Evolutionary conservation across 2,113 vertebrate genomes (phyloP), one percentile per base, ranked within the genome.

Genomic region (Todiramphus saurophagus): DNA sequence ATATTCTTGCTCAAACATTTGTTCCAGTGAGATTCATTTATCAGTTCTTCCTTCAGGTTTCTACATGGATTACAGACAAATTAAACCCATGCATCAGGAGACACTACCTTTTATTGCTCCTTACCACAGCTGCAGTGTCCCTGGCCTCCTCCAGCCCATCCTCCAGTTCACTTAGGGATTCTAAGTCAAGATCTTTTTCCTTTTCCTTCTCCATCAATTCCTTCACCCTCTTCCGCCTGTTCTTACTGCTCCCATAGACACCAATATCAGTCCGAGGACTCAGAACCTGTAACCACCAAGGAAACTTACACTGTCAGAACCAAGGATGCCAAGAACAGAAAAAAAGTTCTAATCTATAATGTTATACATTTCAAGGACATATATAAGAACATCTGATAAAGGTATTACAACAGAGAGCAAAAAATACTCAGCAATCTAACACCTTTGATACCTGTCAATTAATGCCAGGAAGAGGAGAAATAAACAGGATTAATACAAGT

Each of bases 181-280:
- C 99, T 76, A 99, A 96, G 76, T 99, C 99, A 37, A 99, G 98
- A 72, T 99, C 99, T n/a, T 99, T 98, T 93, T 99, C 99, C 87
- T 98, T 98, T 90, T 98, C 98, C 94, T 99, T 99, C 97, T 99
- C 99, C 98, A 99, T 97, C 60, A 99, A 89, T 97, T 99, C 99
- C 88, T 99, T 99, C 5, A 98, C 99, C 44, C 99, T 99, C 97
- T 98, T 99, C 68, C 99, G 95, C 87, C 99, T 99, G 51, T 98
- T 99, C 96, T 99, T 99, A 87, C 99, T 99, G 98, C 98, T 99
- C 25, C 99, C 99, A 17, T 99, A 99, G 62, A 99, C 96, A 4
- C 99, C 99, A n/a, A 99, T 99, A 90, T 99, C 99, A 37, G 97
- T 98, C 2, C 99, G 98, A 5, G 99, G 99, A 94, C 99, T 99